Evolutionary conservation across 1,140 invertebrate species (phyloP), one percentile per base, ranked within the genome.

Genomic region (Battus philenor): DNA sequence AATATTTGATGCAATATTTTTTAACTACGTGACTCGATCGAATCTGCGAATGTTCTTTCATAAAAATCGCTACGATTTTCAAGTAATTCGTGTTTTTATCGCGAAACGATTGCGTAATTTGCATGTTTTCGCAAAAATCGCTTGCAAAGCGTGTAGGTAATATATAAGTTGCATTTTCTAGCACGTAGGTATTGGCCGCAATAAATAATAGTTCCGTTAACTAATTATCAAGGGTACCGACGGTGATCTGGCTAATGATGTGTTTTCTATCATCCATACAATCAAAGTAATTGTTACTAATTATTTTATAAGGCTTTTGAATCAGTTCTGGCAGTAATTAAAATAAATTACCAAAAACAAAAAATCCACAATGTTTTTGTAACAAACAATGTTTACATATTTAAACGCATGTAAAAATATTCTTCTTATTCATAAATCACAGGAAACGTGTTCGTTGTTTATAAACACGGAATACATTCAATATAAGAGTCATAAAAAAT

Each of bases 31-130:
- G 38, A 11, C 15, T 41, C 24, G 24, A 16, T 27, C 22, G 38
- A 11, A 16, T 41, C 29, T 27, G 38, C 38, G 38, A 41, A 41
- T 29, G 13, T 41, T 41, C 24, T 41, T 41, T 41, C 38, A 41
- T 29, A 41, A 41, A 41, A 41, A 41, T 36, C 33, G 33, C 15
- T 27, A 27, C 38, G 22, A 16, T 41, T 41, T 41, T 41, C 22
- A 27, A 26, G 38, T 13, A 12, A 29, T 16, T 41, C 10, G 38
- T 41, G 38, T 41, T 41, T 41, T 41, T 41, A 41, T 41, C 38
- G 38, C 22, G 6, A 11, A 39, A n/a, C 8, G 22, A 10, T 41
- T 41, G 38, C 38, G 38, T 41, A 41, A 41, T 41, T 41, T 12
- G 38, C 22, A 10, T 41, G 36, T 29, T 29, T 41, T 41, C 26